Base-by-base conservation (phyloP, 2,113 vertebrate species). In the Mormyrus iriodes region DNA sequence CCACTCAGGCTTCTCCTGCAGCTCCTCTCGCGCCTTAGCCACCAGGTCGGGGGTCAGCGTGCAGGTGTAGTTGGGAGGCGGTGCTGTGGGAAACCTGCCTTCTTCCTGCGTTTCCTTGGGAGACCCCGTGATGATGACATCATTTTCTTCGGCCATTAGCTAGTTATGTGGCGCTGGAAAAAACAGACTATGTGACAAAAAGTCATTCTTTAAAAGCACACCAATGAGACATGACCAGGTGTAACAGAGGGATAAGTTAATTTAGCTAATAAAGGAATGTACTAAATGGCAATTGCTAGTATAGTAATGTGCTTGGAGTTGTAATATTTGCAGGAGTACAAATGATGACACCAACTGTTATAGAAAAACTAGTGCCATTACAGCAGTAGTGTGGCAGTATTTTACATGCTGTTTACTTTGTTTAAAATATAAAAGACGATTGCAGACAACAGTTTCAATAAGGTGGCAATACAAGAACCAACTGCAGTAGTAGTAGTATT, bases 1-100 rank as follows among this genome's bases (percentile, higher is more conserved):
- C 98, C 98, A 99, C 39, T 99, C 98, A 0, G 98, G 98, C 90
- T 99, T 99, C 93, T 99, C 98, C 93, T 99, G 98, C 10, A 99
- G 96, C 93, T 99, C 98, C 84, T 99, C 98, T 27, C 97, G 95
- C 39, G 98, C 98, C 91, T 99, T 99, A 92, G 96, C 95, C 90
- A 98, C 94, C 90, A 99, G 96, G 3, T 98, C 97, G 0, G 97
- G 96, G 0, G 96, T 97, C 91, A 99, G 94, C 0, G 96, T 97
- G 91, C 98, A 99, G 86, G 96, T 95, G 2, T 99, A 99, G 90
- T 94, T 93, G 49, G 95, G 95, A 0, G 97, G 96, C 1, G 94
- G 95, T 0, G 95, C 95, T 0, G 92, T 90, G 0, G 96, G 94
- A 21, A 97, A 95, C 58, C 94, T 95, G 1, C 48, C 94, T 87